phyloP scores from a whole-genome alignment of 2,797 vertebrate species.

The Synaphobranchus kaupii region DNA sequence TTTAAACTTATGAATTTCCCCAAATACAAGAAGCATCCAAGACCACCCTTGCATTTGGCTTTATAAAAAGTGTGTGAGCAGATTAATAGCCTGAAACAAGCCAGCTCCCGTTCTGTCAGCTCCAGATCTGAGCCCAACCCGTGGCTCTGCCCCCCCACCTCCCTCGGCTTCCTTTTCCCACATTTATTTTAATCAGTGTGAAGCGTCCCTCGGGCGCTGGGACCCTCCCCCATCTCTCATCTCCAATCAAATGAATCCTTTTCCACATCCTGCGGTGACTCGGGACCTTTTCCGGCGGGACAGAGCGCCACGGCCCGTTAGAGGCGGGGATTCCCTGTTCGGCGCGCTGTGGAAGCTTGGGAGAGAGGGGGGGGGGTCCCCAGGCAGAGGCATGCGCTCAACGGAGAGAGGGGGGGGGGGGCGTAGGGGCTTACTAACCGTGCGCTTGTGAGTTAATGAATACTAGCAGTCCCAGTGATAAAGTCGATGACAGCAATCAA shows the following conservation, averaged over 20 bases:
- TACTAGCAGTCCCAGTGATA: background rate
- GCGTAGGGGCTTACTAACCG: background rate
- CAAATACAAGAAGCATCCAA: background rate
- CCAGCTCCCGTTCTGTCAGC: background rate
- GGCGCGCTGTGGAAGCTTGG: background rate
- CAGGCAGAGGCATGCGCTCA: background rate
- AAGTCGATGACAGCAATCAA: too few species aligned
- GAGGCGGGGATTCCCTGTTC: background rate
- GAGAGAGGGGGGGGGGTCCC: background rate
- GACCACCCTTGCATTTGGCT: background rate
- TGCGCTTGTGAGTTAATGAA: background rate
- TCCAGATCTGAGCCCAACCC: background rate
- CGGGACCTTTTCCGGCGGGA: conserved; percentile 7
- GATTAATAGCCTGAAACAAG: background rate
- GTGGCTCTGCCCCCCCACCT: background rate
- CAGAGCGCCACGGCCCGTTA: background rate
- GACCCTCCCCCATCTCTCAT: background rate
- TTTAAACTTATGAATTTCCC: background rate
- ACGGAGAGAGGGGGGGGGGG: background rate
- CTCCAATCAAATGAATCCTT: conserved; percentile 3
- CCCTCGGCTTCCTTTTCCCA: background rate
- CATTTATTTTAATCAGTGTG: conserved; percentile 13
- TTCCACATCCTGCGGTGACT: background rate
- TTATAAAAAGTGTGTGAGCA: background rate
- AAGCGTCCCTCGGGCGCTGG: background rate